Evolutionary conservation across 2,113 vertebrate species (phyloP).

Genomic region (Epinephelus lanceolatus): DNA sequence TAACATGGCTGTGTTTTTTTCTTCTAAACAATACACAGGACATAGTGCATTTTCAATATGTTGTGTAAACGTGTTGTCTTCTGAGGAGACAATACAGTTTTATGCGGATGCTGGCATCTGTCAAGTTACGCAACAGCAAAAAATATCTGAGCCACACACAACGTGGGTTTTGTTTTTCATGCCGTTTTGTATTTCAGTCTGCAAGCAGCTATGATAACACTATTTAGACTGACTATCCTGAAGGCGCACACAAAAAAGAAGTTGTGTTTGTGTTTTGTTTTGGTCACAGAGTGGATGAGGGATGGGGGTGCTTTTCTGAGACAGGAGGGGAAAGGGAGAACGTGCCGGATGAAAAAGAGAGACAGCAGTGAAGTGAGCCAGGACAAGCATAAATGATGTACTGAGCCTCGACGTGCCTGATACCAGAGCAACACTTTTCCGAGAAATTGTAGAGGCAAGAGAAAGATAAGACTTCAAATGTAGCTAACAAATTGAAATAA

Average conservation of each 20-base stretch:
- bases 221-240: constrained; percentile 71
- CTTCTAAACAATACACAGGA: background rate
- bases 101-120: background rate
- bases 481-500: constrained; percentile 3
- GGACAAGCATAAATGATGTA: constrained; percentile 24
- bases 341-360: background rate
- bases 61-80: background rate
- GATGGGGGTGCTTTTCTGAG: constrained; percentile 44
- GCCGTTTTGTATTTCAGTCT: constrained; percentile 34
- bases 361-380: background rate
- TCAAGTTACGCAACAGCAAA: constrained; percentile 27
- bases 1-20: background rate
- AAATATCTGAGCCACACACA: constrained; percentile 18
- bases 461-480: constrained; percentile 3
- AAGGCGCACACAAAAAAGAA: constrained; percentile 5
- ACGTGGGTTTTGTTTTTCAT: constrained; percentile 22
- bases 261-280: constrained; percentile 57
- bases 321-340: constrained; percentile 2
- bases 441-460: background rate
- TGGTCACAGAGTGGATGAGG: constrained; percentile 26
- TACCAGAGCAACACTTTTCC: background rate
- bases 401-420: constrained; percentile 6
- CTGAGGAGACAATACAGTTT: background rate
- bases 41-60: background rate
- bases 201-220: constrained; percentile 60